Conservation (phyloP, 2,888 invertebrate species). For the Diplolepis rosae region DNA sequence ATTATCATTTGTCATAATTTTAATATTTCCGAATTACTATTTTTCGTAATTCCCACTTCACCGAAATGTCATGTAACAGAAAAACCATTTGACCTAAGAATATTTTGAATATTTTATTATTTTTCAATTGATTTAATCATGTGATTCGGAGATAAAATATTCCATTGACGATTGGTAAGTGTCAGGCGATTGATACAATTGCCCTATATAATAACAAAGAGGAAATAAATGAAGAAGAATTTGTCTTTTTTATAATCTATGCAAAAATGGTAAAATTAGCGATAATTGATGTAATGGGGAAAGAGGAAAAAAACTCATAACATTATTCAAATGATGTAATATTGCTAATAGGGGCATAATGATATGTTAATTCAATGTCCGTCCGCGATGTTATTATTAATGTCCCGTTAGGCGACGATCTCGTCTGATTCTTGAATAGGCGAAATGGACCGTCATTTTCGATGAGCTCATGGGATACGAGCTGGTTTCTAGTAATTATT, state of each 20-base stretch:
- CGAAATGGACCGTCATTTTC: constrained; percentile 22
- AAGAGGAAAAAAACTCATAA: neutral
- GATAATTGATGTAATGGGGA: neutral
- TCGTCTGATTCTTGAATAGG: constrained; percentile 22
- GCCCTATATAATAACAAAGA: too few relatives aligned
- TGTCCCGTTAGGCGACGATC: constrained; percentile 34
- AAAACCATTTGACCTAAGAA: too few relatives aligned
- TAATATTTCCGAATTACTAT: too few relatives aligned
- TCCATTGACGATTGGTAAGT: too few relatives aligned
- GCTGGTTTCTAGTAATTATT: constrained; percentile 67
- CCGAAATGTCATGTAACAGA: too few relatives aligned
- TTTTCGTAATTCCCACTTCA: too few relatives aligned
- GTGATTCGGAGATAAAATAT: too few relatives aligned
- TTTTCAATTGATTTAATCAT: too few relatives aligned
- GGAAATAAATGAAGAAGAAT: neutral
- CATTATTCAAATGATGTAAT: constrained; percentile 12
- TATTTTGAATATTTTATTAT: too few relatives aligned
- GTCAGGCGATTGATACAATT: too few relatives aligned
- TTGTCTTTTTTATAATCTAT: neutral
- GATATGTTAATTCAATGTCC: constrained; percentile 19
- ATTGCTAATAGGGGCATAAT: constrained; percentile 16
- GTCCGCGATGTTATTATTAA: constrained; percentile 19
- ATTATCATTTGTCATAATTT: too few relatives aligned
- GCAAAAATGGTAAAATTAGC: neutral
- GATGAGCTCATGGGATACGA: constrained; percentile 34